Conservation (phyloP, 64 coral and sea anemone species). For the Montipora foliosa region DNA sequence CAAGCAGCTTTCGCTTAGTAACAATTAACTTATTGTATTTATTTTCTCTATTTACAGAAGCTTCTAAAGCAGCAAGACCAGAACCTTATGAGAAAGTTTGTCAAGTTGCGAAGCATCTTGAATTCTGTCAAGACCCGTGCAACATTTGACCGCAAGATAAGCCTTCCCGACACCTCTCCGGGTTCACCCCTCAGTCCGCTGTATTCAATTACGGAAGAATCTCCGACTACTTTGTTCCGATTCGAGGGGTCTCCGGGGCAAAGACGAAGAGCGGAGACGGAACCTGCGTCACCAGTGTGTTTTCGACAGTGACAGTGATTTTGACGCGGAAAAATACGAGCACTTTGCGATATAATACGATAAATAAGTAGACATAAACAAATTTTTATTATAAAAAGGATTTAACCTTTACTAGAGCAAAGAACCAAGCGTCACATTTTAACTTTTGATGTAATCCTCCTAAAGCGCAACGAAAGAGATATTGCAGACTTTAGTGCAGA, state of each 20-base stretch:
- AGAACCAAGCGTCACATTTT: too few species aligned
- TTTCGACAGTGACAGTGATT: not conserved
- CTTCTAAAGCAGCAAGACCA: constrained; percentile 66
- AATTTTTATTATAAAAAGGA: not conserved
- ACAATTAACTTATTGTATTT: not conserved
- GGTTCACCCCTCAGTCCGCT: not conserved
- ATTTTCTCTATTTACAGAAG: constrained; percentile 31
- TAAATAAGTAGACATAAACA: not conserved
- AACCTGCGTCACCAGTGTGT: not conserved
- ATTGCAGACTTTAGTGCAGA: too few species aligned
- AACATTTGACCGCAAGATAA: constrained; percentile 27
- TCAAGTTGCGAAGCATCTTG: constrained; percentile 36
- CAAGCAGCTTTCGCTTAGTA: not conserved
- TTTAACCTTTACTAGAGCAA: too few species aligned
- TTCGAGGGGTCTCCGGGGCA: constrained; percentile 7
- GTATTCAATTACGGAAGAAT: constrained; percentile 32
- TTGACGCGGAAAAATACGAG: not conserved
- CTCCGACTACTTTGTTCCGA: not conserved
- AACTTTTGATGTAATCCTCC: too few species aligned
- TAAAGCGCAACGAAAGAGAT: too few species aligned
- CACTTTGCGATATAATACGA: constrained; percentile 18
- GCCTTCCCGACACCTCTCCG: constrained; percentile 38
- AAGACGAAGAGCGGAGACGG: not conserved
- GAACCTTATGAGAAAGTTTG: constrained; percentile 61
- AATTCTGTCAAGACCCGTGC: constrained; percentile 40